A percentile compares a stretch with the other conserved stretches of the same genome.
Conservation (phyloP, 2,113 vertebrate genomes). For the Saiga tatarica region DNA sequence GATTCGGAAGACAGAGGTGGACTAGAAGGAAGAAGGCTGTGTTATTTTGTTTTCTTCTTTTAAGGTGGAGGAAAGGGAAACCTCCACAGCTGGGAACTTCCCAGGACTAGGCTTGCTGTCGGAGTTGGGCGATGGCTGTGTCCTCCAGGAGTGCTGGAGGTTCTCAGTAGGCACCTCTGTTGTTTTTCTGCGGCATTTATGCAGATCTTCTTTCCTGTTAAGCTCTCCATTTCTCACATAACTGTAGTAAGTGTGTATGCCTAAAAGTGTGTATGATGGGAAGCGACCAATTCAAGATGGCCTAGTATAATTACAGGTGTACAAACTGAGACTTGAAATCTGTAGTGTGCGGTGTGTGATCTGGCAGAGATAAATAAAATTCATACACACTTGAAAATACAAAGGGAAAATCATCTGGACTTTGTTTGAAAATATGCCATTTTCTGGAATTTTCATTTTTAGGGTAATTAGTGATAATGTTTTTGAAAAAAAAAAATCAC, state of each 20-base stretch:
- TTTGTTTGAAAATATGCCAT: neutral
- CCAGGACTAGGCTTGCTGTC: rapidly evolving
- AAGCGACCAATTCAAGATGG: neutral
- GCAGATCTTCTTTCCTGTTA: neutral
- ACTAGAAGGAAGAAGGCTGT: neutral
- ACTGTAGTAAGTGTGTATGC: neutral
- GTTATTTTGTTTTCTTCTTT: neutral
- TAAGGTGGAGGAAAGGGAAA: neutral
- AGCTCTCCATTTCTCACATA: neutral
- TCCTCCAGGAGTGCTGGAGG: neutral
- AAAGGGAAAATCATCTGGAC: neutral
- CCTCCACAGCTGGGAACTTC: neutral
- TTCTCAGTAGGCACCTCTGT: too few species aligned
- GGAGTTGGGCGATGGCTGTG: rapidly evolving
- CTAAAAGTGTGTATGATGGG: neutral
- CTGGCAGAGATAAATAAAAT: neutral
- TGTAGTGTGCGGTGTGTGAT: neutral
- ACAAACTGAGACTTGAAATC: neutral
- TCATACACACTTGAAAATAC: neutral
- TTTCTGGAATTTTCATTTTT: neutral
- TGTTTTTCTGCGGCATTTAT: neutral
- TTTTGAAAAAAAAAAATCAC: neutral
- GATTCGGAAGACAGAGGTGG: neutral
- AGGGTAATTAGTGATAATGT: neutral
- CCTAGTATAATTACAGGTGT: too few species aligned